Evolutionary conservation across 2,888 invertebrate species (phyloP).

Genomic region (Gortyna flavago): DNA sequence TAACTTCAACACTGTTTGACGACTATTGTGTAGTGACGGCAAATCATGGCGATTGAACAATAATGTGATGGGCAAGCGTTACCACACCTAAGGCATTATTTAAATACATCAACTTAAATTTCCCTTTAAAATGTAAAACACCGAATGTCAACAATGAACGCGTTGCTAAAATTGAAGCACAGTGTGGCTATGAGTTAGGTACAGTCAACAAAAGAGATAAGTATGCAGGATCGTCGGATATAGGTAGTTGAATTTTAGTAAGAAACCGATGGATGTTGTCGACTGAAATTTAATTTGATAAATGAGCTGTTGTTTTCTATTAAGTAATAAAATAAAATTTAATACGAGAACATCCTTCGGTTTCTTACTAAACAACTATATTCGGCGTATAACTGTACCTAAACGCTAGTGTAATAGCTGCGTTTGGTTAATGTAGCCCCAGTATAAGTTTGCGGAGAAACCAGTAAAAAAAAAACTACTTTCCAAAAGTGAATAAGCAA

Average conservation of each 20-base stretch:
- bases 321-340: too few species aligned
- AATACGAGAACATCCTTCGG: too few species aligned
- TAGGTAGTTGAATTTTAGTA: too few species aligned
- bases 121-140: background rate
- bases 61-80: background rate
- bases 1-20: background rate
- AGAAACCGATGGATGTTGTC: too few species aligned
- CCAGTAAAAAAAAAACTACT: background rate
- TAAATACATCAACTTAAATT: background rate
- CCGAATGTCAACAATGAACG: background rate
- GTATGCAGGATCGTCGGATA: too few species aligned
- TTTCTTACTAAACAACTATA: too few species aligned
- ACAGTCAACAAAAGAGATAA: too few species aligned
- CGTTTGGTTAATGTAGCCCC: slow-evolving; percentile 4
- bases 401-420: background rate
- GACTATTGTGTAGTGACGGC: background rate
- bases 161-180: background rate
- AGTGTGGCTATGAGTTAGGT: background rate
- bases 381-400: too few species aligned
- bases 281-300: too few species aligned
- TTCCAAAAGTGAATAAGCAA: slow-evolving; percentile 1
- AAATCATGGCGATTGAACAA: background rate
- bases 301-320: too few species aligned
- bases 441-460: background rate
- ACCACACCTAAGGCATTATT: background rate